phyloP scores from a whole-genome alignment of 2,888 invertebrate genomes.

The Sminthurides aquaticus region DNA sequence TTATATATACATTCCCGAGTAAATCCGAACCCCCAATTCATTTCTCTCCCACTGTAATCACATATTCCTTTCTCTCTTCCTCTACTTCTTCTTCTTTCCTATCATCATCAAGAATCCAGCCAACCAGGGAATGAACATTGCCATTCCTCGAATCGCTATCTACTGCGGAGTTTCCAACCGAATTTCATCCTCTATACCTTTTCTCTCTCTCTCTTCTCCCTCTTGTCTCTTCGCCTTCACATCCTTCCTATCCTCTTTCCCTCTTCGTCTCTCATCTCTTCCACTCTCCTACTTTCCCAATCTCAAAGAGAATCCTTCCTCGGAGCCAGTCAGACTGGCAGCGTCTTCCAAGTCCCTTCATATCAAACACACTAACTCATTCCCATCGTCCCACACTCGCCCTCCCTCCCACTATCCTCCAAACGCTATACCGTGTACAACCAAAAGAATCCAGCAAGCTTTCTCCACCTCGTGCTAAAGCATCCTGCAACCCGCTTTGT shows the following conservation, averaged over 20 bases:
- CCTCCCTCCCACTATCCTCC: background rate
- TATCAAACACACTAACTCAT: background rate
- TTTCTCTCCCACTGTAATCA: background rate
- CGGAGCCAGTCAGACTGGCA: constrained; percentile 10
- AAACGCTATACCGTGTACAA: background rate
- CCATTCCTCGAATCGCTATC: background rate
- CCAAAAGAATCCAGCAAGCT: background rate
- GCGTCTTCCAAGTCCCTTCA: background rate
- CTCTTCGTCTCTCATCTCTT: background rate
- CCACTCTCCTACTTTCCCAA: background rate
- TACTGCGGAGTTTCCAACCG: background rate
- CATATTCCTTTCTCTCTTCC: background rate
- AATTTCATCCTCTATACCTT: background rate
- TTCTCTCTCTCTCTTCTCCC: background rate
- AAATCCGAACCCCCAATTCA: background rate
- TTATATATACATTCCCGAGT: background rate
- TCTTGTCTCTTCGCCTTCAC: background rate
- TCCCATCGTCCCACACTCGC: constrained; percentile 1
- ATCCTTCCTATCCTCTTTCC: background rate
- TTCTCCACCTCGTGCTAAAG: too few species aligned
- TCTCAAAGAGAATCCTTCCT: background rate
- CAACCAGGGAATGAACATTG: background rate
- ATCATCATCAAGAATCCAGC: background rate
- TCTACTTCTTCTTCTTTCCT: background rate
- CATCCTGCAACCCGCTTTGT: too few species aligned